These are phyloP conservation scores for Betta splendens DNA, from an alignment of 2,797 vertebrate genomes.

Conservation along the genomic window DNA sequence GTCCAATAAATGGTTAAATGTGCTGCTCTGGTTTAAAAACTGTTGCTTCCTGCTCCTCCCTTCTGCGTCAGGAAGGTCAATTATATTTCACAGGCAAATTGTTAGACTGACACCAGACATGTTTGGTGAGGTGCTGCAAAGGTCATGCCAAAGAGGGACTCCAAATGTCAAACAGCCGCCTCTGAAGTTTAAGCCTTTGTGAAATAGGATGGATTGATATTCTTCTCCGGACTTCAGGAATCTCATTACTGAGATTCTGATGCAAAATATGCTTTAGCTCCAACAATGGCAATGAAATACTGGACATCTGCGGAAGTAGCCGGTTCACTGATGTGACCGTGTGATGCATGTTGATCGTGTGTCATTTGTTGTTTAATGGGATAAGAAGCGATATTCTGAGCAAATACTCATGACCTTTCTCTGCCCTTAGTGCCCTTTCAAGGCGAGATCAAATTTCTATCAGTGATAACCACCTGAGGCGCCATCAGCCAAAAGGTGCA, in stretches of 20 bases:
- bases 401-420: constrained; percentile 60
- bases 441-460: constrained; percentile 51
- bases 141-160: constrained; percentile 73
- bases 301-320: constrained; percentile 8
- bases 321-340: constrained; percentile 2
- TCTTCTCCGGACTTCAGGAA: constrained; percentile 57
- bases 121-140: constrained; percentile 74
- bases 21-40: constrained; percentile 14
- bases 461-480: constrained; percentile 59
- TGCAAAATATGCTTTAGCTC: constrained; percentile 32
- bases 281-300: constrained; percentile 18
- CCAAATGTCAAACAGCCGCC: constrained; percentile 77
- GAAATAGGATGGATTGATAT: constrained; percentile 60
- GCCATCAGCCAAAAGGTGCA: constrained; percentile 42
- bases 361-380: constrained; percentile 12
- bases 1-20: constrained; percentile 15
- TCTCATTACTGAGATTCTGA: constrained; percentile 65
- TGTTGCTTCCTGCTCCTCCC: not conserved
- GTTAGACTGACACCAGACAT: constrained; percentile 71
- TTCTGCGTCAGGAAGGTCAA: constrained; percentile 25
- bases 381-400: constrained; percentile 37
- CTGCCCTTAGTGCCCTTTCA: constrained; percentile 56
- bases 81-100: constrained; percentile 51
- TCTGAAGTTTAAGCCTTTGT: constrained; percentile 74
- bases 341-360: constrained; percentile 6